phyloP scores from a whole-genome alignment of 1,140 invertebrate species.

The Drepana arcuata region DNA sequence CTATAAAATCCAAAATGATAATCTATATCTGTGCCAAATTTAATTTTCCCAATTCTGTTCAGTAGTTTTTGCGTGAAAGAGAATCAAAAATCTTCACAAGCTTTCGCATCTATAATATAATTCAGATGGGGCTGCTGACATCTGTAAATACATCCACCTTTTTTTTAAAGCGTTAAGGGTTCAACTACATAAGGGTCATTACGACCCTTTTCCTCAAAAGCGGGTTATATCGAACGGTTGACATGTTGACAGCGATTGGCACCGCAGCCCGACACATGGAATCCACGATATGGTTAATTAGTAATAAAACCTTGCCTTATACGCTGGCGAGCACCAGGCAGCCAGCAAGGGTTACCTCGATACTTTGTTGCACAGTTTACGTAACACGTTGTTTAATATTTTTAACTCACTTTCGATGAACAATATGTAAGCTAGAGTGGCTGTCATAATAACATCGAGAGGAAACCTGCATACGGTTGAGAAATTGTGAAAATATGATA shows the following conservation, averaged over 20 bases:
- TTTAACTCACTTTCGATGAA: too few species aligned
- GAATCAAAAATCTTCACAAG: constrained; percentile 1
- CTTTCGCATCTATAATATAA: constrained; percentile 1
- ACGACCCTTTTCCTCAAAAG: constrained; percentile 1
- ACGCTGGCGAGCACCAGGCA: too few species aligned
- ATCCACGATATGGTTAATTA: constrained; percentile 34
- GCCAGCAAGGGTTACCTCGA: too few species aligned
- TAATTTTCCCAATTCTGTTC: neutral
- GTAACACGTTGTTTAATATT: too few species aligned
- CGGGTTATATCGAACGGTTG: constrained; percentile 20
- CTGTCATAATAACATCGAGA: too few species aligned
- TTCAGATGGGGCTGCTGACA: neutral
- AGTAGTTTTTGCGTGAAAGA: too few species aligned
- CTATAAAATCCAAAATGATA: too few species aligned
- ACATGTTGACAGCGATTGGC: constrained; percentile 30
- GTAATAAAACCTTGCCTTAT: constrained; percentile 30
- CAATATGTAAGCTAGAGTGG: too few species aligned
- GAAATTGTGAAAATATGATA: too few species aligned
- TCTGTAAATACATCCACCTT: neutral
- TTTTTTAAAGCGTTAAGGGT: neutral
- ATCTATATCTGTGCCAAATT: too few species aligned
- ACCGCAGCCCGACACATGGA: constrained; percentile 15
- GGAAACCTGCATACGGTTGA: too few species aligned
- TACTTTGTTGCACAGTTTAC: too few species aligned
- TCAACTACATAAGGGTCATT: neutral